These are phyloP conservation scores for Alfaro cultratus DNA, from an alignment of 2,797 vertebrate species.

Conservation along the genomic window DNA sequence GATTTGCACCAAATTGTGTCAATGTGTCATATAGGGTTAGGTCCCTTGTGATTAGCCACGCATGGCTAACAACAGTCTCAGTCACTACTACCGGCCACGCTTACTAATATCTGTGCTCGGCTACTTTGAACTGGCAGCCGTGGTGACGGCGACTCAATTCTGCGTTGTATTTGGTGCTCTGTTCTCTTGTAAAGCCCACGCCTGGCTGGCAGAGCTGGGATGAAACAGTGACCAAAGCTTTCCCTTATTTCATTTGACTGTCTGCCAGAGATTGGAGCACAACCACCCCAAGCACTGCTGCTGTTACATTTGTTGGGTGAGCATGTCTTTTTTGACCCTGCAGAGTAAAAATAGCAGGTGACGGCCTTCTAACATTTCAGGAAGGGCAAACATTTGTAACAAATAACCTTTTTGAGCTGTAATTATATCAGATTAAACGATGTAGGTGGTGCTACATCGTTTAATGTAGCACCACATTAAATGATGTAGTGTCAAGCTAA, in stretches of 20 bases:
- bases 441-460: not conserved
- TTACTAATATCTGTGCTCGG: conserved; percentile 29
- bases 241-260: conserved; percentile 11
- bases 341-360: conserved; percentile 9
- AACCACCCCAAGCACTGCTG: not conserved
- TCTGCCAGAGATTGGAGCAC: conserved; percentile 12
- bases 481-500: not conserved
- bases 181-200: conserved; percentile 28
- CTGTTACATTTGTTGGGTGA: conserved; percentile 12
- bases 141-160: conserved; percentile 39
- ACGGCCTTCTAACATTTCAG: not conserved
- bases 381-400: not conserved
- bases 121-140: conserved; percentile 41
- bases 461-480: too few relatives aligned
- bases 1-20: conserved; percentile 75
- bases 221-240: conserved; percentile 16
- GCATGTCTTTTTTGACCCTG: conserved; percentile 24
- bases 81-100: conserved; percentile 50
- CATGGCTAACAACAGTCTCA: conserved; percentile 66
- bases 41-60: conserved; percentile 62
- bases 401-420: not conserved
- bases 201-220: not conserved
- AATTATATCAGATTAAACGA: not conserved
- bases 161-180: conserved; percentile 29
- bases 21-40: conserved; percentile 75